Evolutionary conservation across 2,888 invertebrate genomes (phyloP).

Genomic region (Eupeodes latifasciatus): DNA sequence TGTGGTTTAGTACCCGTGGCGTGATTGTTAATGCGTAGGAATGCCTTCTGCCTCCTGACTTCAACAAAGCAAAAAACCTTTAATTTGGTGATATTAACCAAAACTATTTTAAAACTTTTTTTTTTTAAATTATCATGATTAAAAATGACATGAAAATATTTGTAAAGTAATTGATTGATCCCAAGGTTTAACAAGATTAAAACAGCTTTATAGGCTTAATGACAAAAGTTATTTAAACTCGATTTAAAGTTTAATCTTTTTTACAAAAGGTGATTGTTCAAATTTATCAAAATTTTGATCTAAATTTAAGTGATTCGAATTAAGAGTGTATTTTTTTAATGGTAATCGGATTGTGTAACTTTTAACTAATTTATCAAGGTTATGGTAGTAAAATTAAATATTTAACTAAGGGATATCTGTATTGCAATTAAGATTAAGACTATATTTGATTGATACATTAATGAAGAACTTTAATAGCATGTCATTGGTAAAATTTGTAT

Average conservation of each 20-base stretch:
- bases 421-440: not conserved
- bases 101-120: too few relatives aligned
- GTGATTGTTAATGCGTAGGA: too few relatives aligned
- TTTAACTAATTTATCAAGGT: not conserved
- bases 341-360: not conserved
- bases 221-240: not conserved
- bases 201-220: not conserved
- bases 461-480: not conserved
- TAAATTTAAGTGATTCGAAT: constrained; percentile 2
- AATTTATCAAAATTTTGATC: constrained; percentile 6
- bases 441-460: not conserved
- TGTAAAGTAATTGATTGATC: not conserved
- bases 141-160: not conserved
- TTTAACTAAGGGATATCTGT: not conserved
- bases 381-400: not conserved
- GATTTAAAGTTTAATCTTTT: not conserved
- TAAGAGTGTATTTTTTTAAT: too few relatives aligned
- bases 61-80: too few relatives aligned
- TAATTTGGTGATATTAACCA: too few relatives aligned
- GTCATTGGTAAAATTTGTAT: too few relatives aligned
- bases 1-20: too few relatives aligned
- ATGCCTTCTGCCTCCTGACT: too few relatives aligned
- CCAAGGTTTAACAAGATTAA: not conserved
- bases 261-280: not conserved
- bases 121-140: not conserved